Conservation (phyloP, 2,797 vertebrate species). For the Gorsachius magnificus region DNA sequence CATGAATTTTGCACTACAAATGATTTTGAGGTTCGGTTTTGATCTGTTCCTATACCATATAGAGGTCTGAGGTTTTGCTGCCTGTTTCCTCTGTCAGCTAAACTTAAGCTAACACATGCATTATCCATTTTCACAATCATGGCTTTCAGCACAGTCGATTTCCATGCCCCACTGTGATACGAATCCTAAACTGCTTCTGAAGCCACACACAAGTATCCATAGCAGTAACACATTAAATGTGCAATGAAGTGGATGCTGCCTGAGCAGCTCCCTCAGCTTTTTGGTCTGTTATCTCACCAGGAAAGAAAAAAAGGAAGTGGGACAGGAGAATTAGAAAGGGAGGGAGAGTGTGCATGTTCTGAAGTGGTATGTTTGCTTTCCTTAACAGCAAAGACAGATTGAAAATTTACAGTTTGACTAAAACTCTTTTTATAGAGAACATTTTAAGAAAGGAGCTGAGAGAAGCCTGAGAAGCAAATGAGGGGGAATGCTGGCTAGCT, state of each 20-base stretch:
- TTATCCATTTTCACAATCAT: background rate
- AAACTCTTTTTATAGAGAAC: background rate
- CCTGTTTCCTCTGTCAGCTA: background rate
- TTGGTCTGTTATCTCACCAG: background rate
- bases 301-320: background rate
- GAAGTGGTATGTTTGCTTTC: background rate
- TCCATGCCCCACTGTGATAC: background rate
- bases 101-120: background rate
- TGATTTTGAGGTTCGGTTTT: background rate
- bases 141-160: background rate
- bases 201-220: background rate
- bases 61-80: background rate
- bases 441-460: conserved; percentile 7
- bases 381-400: conserved; percentile 15
- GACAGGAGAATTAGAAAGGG: background rate
- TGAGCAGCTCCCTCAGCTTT: background rate
- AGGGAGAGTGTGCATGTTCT: background rate
- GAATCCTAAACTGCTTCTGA: background rate
- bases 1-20: background rate
- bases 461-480: background rate
- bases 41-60: background rate
- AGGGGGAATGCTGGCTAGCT: conserved; percentile 12
- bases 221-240: background rate
- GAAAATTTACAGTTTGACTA: conserved; percentile 12
- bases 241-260: background rate